Base-by-base conservation (phyloP, 30 jellyfish, hydroid and myxozoan species). In the Chironex yamaguchii region DNA sequence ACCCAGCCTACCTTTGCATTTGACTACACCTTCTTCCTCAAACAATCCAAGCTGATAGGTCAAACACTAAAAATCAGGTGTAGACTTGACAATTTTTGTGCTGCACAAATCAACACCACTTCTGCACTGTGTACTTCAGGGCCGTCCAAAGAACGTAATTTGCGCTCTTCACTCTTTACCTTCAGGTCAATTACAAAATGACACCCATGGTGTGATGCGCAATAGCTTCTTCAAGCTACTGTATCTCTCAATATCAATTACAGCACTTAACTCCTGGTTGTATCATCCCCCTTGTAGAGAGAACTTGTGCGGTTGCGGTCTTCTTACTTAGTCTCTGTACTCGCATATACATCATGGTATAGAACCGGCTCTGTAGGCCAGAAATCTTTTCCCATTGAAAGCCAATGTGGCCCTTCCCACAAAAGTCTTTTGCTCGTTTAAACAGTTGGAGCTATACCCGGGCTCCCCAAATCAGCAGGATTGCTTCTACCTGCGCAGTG, bases 381-480 rank as follows among this genome's bases (percentile, higher is more conserved):
- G 14, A 49, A 32, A 34, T 52, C 82, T 24, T 51, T 32, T 67
- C 72, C 88, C 63, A 24, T 50, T 1, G n/a, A 22, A 14, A 76
- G 30, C 88, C 82, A 76, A 25, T 52, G 64, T 24, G 88, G 88
- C n/a, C 88, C 88, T n/a, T 76, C 32, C 88, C 88, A 76, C 88
- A 65, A 76, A 4, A 76, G 87, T 21, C 63, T 62, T 22, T 36
- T 76, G 23, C 53, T 67, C 62, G 9, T 52, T 2, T 49, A 49
- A 13, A 12, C 69, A 49, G 34, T 28, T 31, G 64, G 63, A 0
- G 67, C 11, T 17, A 52, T 83, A 3, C 88, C 88, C 29, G 84
- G 50, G 30, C 84, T 49, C 35, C 82, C 88, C 2, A 76, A 24
- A 25, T 52, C 88, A 4, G 88, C 88, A 9, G 88, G 88, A 29